Percentiles rank a stretch among this genome's conserved stretches.
phyloP scores from a whole-genome alignment of 2,113 vertebrate genomes.

The Sylvia atricapilla region DNA sequence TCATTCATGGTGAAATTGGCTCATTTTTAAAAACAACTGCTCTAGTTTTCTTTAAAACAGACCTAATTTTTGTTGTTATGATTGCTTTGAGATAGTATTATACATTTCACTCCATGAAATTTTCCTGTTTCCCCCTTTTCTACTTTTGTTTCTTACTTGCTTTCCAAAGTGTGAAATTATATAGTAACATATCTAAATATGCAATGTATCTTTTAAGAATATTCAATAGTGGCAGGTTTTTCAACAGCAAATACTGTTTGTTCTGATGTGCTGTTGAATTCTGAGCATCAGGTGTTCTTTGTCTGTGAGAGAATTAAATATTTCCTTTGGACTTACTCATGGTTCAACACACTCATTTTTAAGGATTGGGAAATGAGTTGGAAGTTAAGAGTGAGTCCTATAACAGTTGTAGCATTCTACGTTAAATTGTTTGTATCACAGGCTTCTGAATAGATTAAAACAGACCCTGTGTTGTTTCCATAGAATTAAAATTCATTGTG shows the following conservation, averaged over 20 bases:
- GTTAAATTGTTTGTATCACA: neutral
- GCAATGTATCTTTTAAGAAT: fast-evolving
- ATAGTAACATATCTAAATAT: neutral
- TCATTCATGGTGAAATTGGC: neutral
- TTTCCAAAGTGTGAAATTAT: neutral
- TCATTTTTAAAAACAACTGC: neutral
- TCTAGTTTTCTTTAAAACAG: neutral
- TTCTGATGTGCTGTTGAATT: neutral
- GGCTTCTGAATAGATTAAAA: neutral
- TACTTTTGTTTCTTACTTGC: neutral
- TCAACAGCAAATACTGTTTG: neutral
- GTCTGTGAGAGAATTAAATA: neutral
- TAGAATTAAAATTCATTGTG: neutral
- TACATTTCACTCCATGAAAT: neutral
- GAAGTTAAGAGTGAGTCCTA: neutral
- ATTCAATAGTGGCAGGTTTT: neutral
- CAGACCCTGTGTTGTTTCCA: neutral
- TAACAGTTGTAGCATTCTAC: neutral
- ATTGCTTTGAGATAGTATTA: neutral
- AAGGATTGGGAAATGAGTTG: neutral
- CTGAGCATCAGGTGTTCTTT: neutral
- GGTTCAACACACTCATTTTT: neutral
- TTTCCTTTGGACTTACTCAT: neutral
- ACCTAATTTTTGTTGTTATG: neutral
- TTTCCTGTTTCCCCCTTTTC: neutral